phyloP scores from a whole-genome alignment of 2,888 invertebrate species.

The Keiferia lycopersicella region DNA sequence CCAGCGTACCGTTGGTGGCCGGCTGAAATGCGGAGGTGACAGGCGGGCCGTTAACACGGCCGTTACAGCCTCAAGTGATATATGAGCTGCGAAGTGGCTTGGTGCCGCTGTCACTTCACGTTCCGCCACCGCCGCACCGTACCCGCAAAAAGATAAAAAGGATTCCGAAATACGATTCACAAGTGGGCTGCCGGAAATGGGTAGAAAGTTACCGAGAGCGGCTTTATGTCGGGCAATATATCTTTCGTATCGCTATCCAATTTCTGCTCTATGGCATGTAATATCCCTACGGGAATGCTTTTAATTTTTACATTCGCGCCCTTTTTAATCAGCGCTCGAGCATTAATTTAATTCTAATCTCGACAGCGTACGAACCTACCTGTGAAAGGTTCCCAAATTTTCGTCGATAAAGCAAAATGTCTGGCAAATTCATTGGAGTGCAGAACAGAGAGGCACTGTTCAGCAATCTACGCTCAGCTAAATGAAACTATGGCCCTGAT shows the following conservation, averaged over 20 bases:
- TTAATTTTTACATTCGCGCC: constrained; percentile 64
- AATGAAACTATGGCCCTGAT: constrained; percentile 16
- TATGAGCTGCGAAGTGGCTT: constrained; percentile 78
- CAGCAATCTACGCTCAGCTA: constrained; percentile 15
- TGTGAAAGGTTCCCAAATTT: constrained; percentile 33
- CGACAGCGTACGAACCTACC: constrained; percentile 42
- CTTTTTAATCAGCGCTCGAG: constrained; percentile 62
- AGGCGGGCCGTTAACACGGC: constrained; percentile 72
- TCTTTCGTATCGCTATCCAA: constrained; percentile 78
- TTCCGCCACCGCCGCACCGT: constrained; percentile 58
- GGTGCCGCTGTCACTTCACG: constrained; percentile 76
- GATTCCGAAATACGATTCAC: constrained; percentile 77
- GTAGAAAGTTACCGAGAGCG: constrained; percentile 74
- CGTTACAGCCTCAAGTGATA: constrained; percentile 75
- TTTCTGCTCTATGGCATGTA: constrained; percentile 78
- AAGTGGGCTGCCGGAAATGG: constrained; percentile 78
- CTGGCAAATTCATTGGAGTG: constrained; percentile 14
- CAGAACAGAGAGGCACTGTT: constrained; percentile 12
- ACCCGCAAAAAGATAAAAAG: constrained; percentile 76
- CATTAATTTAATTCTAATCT: constrained; percentile 64
- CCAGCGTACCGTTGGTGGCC: constrained; percentile 51
- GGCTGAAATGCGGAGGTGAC: constrained; percentile 71
- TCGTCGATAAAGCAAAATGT: constrained; percentile 24
- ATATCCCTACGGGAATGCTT: constrained; percentile 68
- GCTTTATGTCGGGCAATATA: constrained; percentile 77